Percentiles rank a stretch among this genome's conserved stretches.
Evolutionary conservation across 2,797 vertebrate genomes (phyloP).

Genomic region (Heteromormyrus szaboi): DNA sequence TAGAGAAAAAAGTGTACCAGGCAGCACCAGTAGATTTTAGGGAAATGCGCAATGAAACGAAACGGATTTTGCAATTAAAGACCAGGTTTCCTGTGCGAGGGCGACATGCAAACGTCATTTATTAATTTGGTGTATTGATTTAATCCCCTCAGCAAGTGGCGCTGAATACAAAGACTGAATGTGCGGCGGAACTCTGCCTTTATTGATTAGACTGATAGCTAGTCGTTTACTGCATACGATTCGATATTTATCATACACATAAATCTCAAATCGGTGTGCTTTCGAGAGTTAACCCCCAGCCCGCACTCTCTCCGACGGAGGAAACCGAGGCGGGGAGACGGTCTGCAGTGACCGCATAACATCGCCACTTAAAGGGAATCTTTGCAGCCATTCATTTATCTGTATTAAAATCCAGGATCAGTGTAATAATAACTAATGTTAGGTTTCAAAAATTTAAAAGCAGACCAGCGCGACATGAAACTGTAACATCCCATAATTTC

Average conservation of each 20-base stretch:
- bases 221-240: constrained; percentile 24
- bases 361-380: background rate
- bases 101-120: background rate
- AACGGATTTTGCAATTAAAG: background rate
- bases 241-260: constrained; percentile 18
- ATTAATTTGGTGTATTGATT: background rate
- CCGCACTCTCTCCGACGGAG: background rate
- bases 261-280: constrained; percentile 38
- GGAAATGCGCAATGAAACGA: background rate
- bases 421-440: background rate
- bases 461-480: background rate
- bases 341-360: background rate
- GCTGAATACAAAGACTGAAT: background rate
- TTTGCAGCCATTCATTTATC: background rate
- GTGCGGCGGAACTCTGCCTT: background rate
- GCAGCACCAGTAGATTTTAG: background rate
- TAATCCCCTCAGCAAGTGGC: background rate
- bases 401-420: background rate
- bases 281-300: constrained; percentile 24
- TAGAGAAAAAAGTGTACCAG: background rate
- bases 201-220: constrained; percentile 12
- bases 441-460: background rate
- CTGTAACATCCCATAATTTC: background rate
- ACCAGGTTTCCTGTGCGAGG: background rate
- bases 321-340: background rate